phyloP scores from a whole-genome alignment of 2,113 vertebrate species.

The Seriola aureovittata region DNA sequence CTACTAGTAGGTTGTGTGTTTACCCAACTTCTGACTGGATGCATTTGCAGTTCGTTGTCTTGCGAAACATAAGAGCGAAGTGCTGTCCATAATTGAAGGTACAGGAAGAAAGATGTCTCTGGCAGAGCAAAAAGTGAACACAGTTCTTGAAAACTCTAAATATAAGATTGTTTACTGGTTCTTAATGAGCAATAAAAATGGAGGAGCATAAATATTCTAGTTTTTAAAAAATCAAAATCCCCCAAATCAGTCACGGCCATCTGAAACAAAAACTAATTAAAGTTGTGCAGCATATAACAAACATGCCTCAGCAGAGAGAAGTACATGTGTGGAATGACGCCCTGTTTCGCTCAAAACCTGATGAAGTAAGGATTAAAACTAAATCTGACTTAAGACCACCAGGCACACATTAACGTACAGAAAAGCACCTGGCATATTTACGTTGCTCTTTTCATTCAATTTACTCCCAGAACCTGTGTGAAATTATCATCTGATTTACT shows the following conservation, averaged over 20 bases:
- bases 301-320: too few relatives aligned
- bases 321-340: too few relatives aligned
- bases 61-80: too few relatives aligned
- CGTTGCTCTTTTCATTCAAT: constrained; percentile 50
- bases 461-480: constrained; percentile 38
- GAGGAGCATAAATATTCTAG: background rate
- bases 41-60: too few relatives aligned
- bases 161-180: background rate
- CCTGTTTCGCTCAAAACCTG: background rate
- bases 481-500: constrained; percentile 60
- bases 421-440: constrained; percentile 48
- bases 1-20: too few relatives aligned
- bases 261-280: background rate
- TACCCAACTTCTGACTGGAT: too few relatives aligned
- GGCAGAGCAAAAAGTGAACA: too few relatives aligned
- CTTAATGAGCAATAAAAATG: background rate
- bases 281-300: too few relatives aligned
- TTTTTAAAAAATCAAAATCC: background rate
- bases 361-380: background rate
- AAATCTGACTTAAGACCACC: background rate
- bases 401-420: constrained; percentile 5
- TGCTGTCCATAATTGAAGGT: too few relatives aligned
- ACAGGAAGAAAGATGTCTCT: too few relatives aligned
- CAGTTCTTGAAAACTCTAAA: too few relatives aligned
- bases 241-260: background rate